Evolutionary conservation across 2,888 invertebrate genomes (phyloP), one percentile per base, ranked within the genome.

Genomic region (Trypoxylon attenuatum): DNA sequence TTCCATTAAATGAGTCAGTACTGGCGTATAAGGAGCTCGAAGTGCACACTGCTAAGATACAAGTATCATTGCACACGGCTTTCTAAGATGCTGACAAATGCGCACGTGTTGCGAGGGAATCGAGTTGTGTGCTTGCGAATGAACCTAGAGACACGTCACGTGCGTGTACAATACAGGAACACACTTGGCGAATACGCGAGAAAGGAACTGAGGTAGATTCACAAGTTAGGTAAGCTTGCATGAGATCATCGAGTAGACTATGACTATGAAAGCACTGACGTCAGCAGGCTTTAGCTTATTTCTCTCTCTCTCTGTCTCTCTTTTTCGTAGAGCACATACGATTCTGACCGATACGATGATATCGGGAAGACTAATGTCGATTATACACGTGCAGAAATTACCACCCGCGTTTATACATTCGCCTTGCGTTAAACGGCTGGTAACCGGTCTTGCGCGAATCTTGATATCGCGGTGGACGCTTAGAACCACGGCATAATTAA

Each of bases 11-110:
- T n/a, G n/a, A n/a, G n/a, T n/a, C n/a, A n/a, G n/a, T 33, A 33
- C 33, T 33, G 10, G 13, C 13, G 33, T 13, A 33, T 13, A 33
- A 33, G 33, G 33, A 33, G 13, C 33, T 33, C 33, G 33, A n/a
- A 41, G 41, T 41, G 41, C 41, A 41, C 41, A 6, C 41, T 1
- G 41, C 41, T n/a, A n/a, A n/a, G 33, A 33, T 33, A 33, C 33
- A 33, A 5, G 27, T 27, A 27, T 13, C 33, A 13, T 33, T 10
- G 10, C 33, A 33, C 33, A 13, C 13, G n/a, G 56, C 49, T 60
- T 66, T 60, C 66, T 38, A 42, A 68, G 75, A 76, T 75, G 76
- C 75, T 78, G 76, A 76, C 72, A 72, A 74, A 77, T 71, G 73
- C 65, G 42, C 67, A 73, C 69, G 73, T 69, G 70, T 60, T 49